A percentile compares a stretch with the other conserved stretches of the same genome.
Evolutionary conservation across 2,113 vertebrate species (phyloP).

Genomic region (Poicephalus gulielmi): DNA sequence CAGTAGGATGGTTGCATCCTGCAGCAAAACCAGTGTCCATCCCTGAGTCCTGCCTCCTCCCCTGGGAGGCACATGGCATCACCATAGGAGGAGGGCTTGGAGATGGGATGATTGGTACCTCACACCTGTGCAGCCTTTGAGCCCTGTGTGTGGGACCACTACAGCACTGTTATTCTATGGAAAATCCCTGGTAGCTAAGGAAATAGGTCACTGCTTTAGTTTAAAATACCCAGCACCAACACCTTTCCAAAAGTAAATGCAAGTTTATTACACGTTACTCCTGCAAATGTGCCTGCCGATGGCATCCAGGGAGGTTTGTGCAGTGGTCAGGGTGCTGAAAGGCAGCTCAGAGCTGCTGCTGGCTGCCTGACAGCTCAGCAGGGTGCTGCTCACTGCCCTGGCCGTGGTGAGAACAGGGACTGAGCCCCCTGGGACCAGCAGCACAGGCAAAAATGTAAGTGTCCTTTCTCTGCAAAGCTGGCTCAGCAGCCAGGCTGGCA

Average conservation of each 20-base stretch:
- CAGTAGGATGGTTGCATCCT: background rate
- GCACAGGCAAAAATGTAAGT: background rate
- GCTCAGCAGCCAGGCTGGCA: accelerated
- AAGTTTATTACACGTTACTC: background rate
- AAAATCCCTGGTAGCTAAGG: background rate
- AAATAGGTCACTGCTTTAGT: background rate
- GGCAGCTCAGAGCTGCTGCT: background rate
- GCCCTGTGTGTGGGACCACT: accelerated
- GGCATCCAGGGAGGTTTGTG: accelerated
- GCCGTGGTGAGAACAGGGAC: background rate
- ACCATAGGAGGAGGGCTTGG: background rate
- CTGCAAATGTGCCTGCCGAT: accelerated
- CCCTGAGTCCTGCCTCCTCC: background rate
- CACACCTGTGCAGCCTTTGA: accelerated
- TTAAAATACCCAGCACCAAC: background rate
- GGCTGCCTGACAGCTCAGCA: background rate
- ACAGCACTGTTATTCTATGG: background rate
- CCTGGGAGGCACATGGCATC: accelerated
- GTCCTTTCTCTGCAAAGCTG: background rate
- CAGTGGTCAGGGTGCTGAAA: background rate
- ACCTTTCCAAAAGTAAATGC: background rate
- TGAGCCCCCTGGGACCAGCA: accelerated
- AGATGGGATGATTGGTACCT: background rate
- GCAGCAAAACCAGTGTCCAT: background rate
- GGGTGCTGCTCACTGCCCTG: background rate